phyloP scores from a whole-genome alignment of 2,113 vertebrate genomes.

The Heliornis fulica region DNA sequence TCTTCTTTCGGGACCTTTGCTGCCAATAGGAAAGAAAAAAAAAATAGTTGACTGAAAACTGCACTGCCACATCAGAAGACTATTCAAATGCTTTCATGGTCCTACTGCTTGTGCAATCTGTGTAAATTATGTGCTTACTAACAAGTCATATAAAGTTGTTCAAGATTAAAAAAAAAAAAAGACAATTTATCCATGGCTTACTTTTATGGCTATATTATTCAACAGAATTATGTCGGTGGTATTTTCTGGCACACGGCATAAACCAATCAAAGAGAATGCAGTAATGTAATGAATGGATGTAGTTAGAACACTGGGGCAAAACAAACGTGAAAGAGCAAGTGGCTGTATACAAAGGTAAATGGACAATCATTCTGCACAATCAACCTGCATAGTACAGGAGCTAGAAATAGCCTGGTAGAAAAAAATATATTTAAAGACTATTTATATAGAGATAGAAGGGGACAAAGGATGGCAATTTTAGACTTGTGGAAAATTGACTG shows the following conservation, averaged over 20 bases:
- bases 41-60: background rate
- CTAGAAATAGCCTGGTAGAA: background rate
- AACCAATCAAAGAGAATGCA: background rate
- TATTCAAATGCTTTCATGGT: background rate
- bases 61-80: background rate
- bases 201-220: background rate
- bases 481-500: background rate
- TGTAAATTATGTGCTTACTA: background rate
- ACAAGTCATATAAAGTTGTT: background rate
- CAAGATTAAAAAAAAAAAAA: background rate
- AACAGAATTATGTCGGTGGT: background rate
- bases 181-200: background rate
- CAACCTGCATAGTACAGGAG: too few species aligned
- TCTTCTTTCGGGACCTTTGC: conserved; percentile 93
- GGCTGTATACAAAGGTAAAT: background rate
- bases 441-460: background rate
- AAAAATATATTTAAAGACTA: background rate
- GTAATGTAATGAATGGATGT: background rate
- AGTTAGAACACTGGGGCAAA: background rate
- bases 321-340: background rate
- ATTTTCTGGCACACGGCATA: background rate
- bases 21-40: conserved; percentile 53
- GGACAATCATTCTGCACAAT: background rate
- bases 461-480: background rate
- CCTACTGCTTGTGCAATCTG: background rate